Evolutionary conservation across 2,797 vertebrate genomes (phyloP), one percentile per base, ranked within the genome.

Genomic region (Ataeniobius toweri): DNA sequence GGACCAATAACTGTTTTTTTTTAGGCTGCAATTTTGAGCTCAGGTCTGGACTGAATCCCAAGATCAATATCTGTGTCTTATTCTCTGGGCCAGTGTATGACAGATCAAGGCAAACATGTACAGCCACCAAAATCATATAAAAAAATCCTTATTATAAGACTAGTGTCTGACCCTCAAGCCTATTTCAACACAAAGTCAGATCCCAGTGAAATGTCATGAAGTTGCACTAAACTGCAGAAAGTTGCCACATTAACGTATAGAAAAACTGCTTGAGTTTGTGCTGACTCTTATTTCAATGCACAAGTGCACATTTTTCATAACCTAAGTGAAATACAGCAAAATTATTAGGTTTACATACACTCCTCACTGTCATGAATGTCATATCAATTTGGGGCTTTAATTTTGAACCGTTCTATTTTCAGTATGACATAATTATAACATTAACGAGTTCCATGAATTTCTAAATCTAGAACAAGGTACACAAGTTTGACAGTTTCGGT

Each of bases 11-110:
- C 82, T 83, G 74, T 86, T 88, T 86, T 78, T 79, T 63, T 80
- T 67, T 41, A 86, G 85, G 76, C 78, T 72, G 73, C 89, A 90
- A 80, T 89, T 91, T 88, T 82, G 48, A 84, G 77, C 78, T 67
- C 69, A 71, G 61, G 56, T 81, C 85, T 84, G 85, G 81, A 85
- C 73, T 26, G 50, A 14, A 86, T 86, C 83, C 81, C 39, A 50
- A 61, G 80, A 93, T 94, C 93, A 58, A 89, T 89, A 91, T 87
- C 80, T 77, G 73, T 73, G 76, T 87, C 86, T 89, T 77, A 46
- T 84, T 91, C 80, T 90, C 26, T 67, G 9, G 61, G 79, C 81
- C 82, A 74, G 59, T 80, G 73, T 51, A 74, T 86, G 77, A 77
- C 78, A 36, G n/a, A 4, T 76, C 65, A 55, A 73, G 86, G 71